phyloP scores from a whole-genome alignment of 2,888 invertebrate species.

The Callosobruchus maculatus region DNA sequence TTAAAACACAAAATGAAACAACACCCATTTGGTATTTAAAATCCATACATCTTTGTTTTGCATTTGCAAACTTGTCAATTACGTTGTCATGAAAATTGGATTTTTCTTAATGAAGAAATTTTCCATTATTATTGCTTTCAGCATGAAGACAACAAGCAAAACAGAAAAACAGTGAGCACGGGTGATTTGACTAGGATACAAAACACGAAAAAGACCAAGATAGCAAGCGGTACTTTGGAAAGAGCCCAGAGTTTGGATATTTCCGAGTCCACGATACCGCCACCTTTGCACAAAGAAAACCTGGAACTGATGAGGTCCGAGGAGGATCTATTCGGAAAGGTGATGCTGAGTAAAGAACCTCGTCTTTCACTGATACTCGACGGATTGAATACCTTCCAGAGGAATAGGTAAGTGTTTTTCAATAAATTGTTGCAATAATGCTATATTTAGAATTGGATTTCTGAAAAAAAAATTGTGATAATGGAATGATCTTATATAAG shows the following conservation, averaged over 20 bases:
- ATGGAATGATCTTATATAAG: no score
- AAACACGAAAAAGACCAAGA: constrained; percentile 37
- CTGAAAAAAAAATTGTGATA: no score
- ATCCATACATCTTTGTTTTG: no score
- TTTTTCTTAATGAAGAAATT: no score
- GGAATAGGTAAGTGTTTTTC: constrained; percentile 48
- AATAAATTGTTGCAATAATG: constrained; percentile 33
- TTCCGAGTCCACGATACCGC: constrained; percentile 50
- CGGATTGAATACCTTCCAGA: constrained; percentile 65
- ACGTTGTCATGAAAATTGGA: no score
- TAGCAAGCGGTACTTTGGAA: constrained; percentile 59
- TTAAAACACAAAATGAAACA: no score
- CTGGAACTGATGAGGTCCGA: constrained; percentile 34
- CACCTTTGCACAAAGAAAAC: constrained; percentile 11
- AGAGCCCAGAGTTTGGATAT: constrained; percentile 79
- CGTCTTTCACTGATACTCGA: constrained; percentile 60
- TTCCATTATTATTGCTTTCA: neutral
- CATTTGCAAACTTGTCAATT: no score
- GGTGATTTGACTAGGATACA: constrained; percentile 74
- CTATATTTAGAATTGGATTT: no score
- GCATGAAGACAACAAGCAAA: constrained; percentile 56
- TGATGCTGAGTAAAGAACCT: constrained; percentile 56
- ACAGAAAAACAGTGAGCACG: constrained; percentile 72
- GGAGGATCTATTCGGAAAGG: constrained; percentile 47
- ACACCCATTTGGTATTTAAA: no score